phyloP scores from a whole-genome alignment of 2,113 vertebrate genomes.

The Chaenocephalus aceratus region DNA sequence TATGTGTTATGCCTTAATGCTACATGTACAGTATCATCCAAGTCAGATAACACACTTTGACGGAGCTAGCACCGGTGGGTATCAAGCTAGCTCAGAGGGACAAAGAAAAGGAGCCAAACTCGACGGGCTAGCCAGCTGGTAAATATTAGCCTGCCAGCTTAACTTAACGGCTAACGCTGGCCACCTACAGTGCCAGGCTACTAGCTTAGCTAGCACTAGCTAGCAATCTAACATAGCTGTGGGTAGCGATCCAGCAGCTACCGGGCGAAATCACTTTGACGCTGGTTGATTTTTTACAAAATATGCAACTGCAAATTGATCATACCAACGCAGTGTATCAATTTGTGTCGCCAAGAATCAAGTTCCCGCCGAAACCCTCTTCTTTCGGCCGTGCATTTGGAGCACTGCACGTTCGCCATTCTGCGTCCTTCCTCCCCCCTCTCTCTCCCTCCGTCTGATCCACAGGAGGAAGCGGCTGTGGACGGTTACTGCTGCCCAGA shows the following conservation, averaged over 20 bases:
- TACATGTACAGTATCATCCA: not conserved
- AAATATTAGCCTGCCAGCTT: constrained; percentile 55
- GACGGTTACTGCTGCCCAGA: not conserved
- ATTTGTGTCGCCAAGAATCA: constrained; percentile 96
- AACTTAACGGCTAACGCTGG: constrained; percentile 38
- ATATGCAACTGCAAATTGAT: constrained; percentile 20
- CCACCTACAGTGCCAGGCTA: constrained; percentile 34
- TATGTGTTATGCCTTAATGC: not conserved
- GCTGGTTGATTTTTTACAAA: not conserved
- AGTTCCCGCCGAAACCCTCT: constrained; percentile 97
- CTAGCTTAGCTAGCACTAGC: constrained; percentile 43
- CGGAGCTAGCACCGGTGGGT: not conserved
- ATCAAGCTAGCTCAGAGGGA: constrained; percentile 51
- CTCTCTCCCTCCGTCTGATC: constrained; percentile 74
- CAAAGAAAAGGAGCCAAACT: constrained; percentile 82
- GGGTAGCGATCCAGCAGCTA: constrained; percentile 11
- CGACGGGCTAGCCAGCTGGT: constrained; percentile 61
- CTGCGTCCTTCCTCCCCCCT: constrained; percentile 80
- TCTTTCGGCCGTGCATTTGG: constrained; percentile 94
- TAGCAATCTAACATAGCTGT: constrained; percentile 38
- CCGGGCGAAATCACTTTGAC: not conserved
- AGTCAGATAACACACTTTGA: not conserved
- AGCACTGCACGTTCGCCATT: constrained; percentile 97
- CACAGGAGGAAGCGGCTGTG: constrained; percentile 36
- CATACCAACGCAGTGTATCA: constrained; percentile 98